A percentile compares a stretch with the other conserved stretches of the same genome.
Evolutionary conservation across 2,797 vertebrate species (phyloP).

Genomic region (Florisuga fusca): DNA sequence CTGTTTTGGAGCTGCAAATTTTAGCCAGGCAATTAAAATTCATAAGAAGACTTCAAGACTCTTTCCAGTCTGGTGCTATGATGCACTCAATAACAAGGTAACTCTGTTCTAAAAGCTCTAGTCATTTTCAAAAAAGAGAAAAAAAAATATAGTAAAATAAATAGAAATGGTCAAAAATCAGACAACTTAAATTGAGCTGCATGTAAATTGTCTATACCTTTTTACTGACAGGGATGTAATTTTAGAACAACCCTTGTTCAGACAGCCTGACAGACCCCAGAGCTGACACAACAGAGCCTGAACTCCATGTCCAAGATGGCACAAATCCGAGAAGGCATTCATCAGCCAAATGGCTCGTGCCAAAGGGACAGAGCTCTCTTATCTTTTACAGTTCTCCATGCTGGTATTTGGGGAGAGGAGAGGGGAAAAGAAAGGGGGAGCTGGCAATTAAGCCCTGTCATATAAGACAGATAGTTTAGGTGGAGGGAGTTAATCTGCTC

Average conservation of each 20-base stretch:
- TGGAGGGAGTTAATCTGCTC: conserved; percentile 80
- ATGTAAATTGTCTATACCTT: conserved; percentile 6
- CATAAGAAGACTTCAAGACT: background rate
- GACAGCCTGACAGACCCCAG: conserved; percentile 77
- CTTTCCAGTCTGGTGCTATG: background rate
- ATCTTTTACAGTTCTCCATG: conserved; percentile 72
- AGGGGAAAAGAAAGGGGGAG: background rate
- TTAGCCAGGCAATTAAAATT: background rate
- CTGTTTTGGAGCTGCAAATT: background rate
- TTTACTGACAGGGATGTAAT: conserved; percentile 21
- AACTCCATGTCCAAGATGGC: conserved; percentile 45
- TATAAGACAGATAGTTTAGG: conserved; percentile 84
- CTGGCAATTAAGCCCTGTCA: conserved; percentile 84
- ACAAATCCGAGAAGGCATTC: conserved; percentile 61
- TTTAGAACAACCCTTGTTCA: conserved; percentile 40
- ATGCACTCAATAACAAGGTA: background rate
- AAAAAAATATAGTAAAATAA: background rate
- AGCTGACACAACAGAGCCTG: conserved; percentile 58
- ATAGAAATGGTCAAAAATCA: background rate
- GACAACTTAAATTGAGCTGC: background rate
- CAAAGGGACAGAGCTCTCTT: conserved; percentile 73
- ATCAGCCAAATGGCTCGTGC: conserved; percentile 40
- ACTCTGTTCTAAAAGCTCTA: background rate
- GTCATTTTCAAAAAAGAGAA: background rate
- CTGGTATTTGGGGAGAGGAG: conserved; percentile 55